These are phyloP conservation scores for Brachyptera risi DNA, from an alignment of 2,888 invertebrate genomes.

Conservation along the genomic window DNA sequence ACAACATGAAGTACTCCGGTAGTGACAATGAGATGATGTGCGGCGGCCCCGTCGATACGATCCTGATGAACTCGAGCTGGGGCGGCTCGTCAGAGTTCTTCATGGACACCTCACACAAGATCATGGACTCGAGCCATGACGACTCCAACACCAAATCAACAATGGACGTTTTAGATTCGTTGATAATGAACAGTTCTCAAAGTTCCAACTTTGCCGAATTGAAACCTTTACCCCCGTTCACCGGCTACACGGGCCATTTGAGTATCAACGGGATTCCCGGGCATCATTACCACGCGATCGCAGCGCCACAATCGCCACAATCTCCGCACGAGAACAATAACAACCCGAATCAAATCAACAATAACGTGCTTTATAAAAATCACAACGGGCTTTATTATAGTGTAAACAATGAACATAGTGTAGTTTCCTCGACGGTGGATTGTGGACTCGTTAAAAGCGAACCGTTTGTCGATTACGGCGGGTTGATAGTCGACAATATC, in stretches of 20 bases:
- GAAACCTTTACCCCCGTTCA: constrained; percentile 82
- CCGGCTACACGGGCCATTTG: constrained; percentile 78
- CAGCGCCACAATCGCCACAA: constrained; percentile 44
- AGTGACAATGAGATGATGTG: constrained; percentile 38
- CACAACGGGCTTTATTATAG: constrained; percentile 35
- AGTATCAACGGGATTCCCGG: constrained; percentile 86
- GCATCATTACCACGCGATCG: constrained; percentile 82
- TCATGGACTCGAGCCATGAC: constrained; percentile 33
- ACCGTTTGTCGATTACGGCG: constrained; percentile 22
- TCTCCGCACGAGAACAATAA: constrained; percentile 40
- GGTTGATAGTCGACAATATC: constrained; percentile 44
- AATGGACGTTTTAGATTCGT: constrained; percentile 67
- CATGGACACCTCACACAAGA: constrained; percentile 42
- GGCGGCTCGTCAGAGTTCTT: constrained; percentile 46
- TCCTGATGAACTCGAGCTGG: constrained; percentile 71
- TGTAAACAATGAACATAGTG: constrained; percentile 41
- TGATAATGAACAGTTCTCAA: constrained; percentile 52
- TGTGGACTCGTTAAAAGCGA: constrained; percentile 40
- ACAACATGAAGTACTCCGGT: constrained; percentile 39
- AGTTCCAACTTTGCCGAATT: constrained; percentile 72
- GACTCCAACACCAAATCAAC: constrained; percentile 46
- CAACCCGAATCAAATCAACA: constrained; percentile 40
- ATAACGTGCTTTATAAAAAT: constrained; percentile 33
- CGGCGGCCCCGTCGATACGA: constrained; percentile 55
- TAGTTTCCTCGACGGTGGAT: constrained; percentile 48